Base-by-base conservation (phyloP, 2,113 vertebrate species). In the Marmota flaviventris region DNA sequence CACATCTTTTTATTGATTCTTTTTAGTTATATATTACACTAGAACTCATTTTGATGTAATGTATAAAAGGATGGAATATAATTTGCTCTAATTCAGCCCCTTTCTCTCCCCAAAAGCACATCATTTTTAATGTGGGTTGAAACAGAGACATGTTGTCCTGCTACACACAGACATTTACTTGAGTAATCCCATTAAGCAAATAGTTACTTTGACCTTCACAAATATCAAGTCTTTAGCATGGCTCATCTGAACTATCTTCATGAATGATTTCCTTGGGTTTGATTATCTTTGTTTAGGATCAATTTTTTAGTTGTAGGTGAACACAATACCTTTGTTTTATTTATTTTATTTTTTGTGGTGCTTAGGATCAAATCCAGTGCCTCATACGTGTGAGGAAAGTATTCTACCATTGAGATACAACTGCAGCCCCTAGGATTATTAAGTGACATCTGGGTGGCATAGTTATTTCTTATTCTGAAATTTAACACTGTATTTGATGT, bases 381-480 rank as follows among this genome's bases (percentile, higher is more conserved):
- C 48, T 51, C 12, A 51, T 0, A 51, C 48, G 12, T 51, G 48
- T 13, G 12, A 51, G 48, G 48, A 11, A 51, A 51, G 48, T 51
- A 0, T 51, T 51, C 48, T 51, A 51, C 48, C 48, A 51, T 12
- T 51, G 48, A 51, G 48, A 2, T 51, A 51, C 48, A 51, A 51
- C 48, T 13, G 48, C 48, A 51, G 12, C 48, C 48, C 48, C 48
- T 51, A 51, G 48, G 48, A 51, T 51, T 51, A 51, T 51, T 96
- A 96, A 96, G 89, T 67, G 92, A 27, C 17, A 82, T 91, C 67
- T 97, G 63, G 12, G 17, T 93, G 73, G 93, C 93, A 75, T 97
- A 86, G 89, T 97, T 96, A 93, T 92, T 97, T 81, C 53, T 93
- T 81, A 94, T 96, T 97, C 48, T 92, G 63, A 88, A 98, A 70